Percentiles rank a stretch among this genome's conserved stretches.
phyloP scores from a whole-genome alignment of 1,140 invertebrate species.

The Tetraneura akinire region DNA sequence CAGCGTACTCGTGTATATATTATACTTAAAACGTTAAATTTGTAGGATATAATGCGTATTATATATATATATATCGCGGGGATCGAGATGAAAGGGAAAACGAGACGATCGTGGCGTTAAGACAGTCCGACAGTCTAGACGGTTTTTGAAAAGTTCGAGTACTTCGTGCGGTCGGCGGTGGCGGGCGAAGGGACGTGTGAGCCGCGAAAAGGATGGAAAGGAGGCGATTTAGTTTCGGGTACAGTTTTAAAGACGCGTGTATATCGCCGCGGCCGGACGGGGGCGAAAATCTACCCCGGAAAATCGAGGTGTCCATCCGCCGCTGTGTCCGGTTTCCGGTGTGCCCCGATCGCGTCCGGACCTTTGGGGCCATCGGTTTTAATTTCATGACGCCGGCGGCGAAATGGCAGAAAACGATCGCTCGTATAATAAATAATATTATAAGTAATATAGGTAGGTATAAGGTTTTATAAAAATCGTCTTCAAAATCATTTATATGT shows the following conservation, averaged over 20 bases:
- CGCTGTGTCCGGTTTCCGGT: slow-evolving; percentile 46
- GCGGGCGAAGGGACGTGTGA: too few relatives aligned
- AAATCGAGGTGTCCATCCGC: slow-evolving; percentile 35
- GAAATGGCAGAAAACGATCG: too few relatives aligned
- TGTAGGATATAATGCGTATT: too few relatives aligned
- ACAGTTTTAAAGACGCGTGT: slow-evolving; percentile 36
- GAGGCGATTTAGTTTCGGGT: slow-evolving; percentile 48
- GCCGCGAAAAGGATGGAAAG: neutral
- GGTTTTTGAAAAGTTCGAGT: slow-evolving; percentile 49
- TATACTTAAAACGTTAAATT: too few relatives aligned
- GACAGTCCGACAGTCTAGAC: slow-evolving; percentile 41
- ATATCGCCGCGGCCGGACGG: neutral
- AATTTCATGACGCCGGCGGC: slow-evolving; percentile 16
- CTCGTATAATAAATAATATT: too few relatives aligned
- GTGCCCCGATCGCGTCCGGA: too few relatives aligned
- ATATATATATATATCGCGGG: neutral
- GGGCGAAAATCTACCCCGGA: slow-evolving; percentile 39
- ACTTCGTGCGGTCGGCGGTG: neutral
- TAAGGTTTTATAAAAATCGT: slow-evolving; percentile 43
- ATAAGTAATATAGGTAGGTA: too few relatives aligned
- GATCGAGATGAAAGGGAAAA: slow-evolving; percentile 28
- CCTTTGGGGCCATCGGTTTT: too few relatives aligned
- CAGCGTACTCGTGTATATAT: too few relatives aligned
- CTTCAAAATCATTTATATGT: neutral
- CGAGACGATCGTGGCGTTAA: neutral